Base-by-base conservation (phyloP, 2,113 vertebrate genomes). In the Paracanthobrama guichenoti region DNA sequence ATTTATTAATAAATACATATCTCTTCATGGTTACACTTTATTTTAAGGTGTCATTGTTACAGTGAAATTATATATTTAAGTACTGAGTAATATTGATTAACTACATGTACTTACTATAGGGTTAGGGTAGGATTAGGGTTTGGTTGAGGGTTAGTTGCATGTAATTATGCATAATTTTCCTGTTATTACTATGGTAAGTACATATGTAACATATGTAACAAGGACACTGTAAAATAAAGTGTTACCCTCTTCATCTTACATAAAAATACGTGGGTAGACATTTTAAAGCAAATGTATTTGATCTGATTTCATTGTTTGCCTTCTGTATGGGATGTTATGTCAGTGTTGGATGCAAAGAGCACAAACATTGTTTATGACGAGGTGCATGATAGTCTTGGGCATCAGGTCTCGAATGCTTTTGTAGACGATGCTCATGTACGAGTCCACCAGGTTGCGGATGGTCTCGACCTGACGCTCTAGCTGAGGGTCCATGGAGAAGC, bases 361-460 rank as follows among this genome's bases (percentile, higher is more conserved):
- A 60, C 85, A 79, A 18, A 98, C 97, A 0, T 95, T 97, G 89
- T 96, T 97, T 88, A 98, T 96, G 95, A 98, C 96, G 77, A 97
- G 94, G 88, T 98, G 96, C 97, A 98, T 98, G 85, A 98, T 95
- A 53, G 96, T 97, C 94, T 98, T 98, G 0, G 97, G 97, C 94
- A 97, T 96, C 44, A 98, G 91, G 87, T 98, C 97, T 85, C 95
- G 93, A 85, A 97, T 93, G 42, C 94, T 96, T 89, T 97, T 97
- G 92, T 97, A 95, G 93, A 97, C 96, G 76, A 97, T 98, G 71
- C 92, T 93, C 97, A 98, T 98, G 93, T 98, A 98, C 82, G 97
- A 98, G 81, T 97, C 96, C 35, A 98, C 96, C 12, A 98, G 95
- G 87, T 95, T 97, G 66, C 95, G 95, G 82, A 98, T 97, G 67